Evolutionary conservation across 2,888 invertebrate species (phyloP).

Genomic region (Machimus rusticus): DNA sequence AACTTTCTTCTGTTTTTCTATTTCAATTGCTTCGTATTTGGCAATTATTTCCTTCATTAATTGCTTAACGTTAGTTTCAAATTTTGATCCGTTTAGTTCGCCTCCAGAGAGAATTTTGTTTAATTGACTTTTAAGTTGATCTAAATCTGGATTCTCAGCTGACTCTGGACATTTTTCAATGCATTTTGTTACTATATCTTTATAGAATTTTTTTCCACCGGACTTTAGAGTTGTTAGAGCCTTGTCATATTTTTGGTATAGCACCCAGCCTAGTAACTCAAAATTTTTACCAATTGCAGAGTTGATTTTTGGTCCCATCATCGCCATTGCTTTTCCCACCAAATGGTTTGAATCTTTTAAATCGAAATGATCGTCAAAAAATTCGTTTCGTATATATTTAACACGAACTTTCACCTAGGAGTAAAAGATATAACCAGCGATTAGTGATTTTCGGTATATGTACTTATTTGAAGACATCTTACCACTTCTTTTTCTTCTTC

Average conservation of each 20-base stretch:
- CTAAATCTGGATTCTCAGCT: constrained; percentile 47
- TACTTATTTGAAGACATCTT: constrained; percentile 28
- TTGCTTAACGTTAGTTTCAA: constrained; percentile 52
- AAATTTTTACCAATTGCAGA: constrained; percentile 66
- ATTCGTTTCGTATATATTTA: constrained; percentile 79
- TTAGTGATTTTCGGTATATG: neutral
- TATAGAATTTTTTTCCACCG: constrained; percentile 49
- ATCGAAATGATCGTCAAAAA: constrained; percentile 91
- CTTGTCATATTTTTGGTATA: constrained; percentile 73
- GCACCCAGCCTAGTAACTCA: constrained; percentile 71
- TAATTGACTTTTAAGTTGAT: neutral
- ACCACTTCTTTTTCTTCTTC: constrained; percentile 57
- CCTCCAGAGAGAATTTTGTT: constrained; percentile 42
- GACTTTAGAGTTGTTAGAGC: constrained; percentile 56
- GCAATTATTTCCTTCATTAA: constrained; percentile 56
- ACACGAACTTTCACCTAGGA: constrained; percentile 75
- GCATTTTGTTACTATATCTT: constrained; percentile 54
- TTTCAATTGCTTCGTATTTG: constrained; percentile 58
- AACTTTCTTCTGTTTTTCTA: constrained; percentile 61
- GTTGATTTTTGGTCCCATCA: constrained; percentile 65
- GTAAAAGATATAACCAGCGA: neutral
- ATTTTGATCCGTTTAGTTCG: constrained; percentile 52
- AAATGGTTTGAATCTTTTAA: constrained; percentile 74
- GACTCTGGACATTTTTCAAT: constrained; percentile 47
- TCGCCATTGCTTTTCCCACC: constrained; percentile 82